Evolutionary conservation across 1,140 invertebrate species (phyloP).

Genomic region (Leptopilina clavipes): DNA sequence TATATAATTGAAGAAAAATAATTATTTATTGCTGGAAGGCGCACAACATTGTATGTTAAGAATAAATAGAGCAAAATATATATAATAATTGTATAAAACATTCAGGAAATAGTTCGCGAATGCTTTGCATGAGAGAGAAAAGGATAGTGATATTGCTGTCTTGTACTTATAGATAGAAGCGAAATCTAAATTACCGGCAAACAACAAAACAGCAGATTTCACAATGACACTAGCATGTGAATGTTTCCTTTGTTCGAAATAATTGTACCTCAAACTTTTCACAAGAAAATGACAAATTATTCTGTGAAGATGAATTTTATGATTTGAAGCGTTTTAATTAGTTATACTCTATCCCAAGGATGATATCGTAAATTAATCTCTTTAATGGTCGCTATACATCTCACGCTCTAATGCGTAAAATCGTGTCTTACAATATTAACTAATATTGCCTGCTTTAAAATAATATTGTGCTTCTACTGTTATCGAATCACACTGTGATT

Average conservation of each 20-base stretch:
- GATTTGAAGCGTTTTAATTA: conserved; percentile 22
- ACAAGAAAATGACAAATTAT: conserved; percentile 9
- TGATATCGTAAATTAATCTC: conserved; percentile 20
- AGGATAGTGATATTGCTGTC: not conserved
- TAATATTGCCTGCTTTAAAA: not conserved
- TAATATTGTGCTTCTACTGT: not conserved
- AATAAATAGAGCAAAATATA: too few relatives aligned
- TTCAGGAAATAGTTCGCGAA: too few relatives aligned
- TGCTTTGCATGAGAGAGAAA: too few relatives aligned
- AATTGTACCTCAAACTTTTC: not conserved
- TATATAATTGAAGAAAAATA: not conserved
- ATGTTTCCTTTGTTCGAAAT: too few relatives aligned
- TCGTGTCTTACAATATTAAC: not conserved
- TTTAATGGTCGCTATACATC: conserved; percentile 15
- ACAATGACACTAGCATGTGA: too few relatives aligned
- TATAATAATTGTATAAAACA: too few relatives aligned
- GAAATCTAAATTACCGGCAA: too few relatives aligned
- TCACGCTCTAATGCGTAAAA: conserved; percentile 32
- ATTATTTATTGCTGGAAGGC: not conserved
- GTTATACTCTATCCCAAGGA: not conserved
- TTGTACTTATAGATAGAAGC: too few relatives aligned
- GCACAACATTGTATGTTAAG: too few relatives aligned
- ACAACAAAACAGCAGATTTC: too few relatives aligned
- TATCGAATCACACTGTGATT: conserved; percentile 9
- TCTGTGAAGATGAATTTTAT: not conserved